Conservation (phyloP, 1,140 invertebrate genomes). For the Reticulitermes speratus region DNA sequence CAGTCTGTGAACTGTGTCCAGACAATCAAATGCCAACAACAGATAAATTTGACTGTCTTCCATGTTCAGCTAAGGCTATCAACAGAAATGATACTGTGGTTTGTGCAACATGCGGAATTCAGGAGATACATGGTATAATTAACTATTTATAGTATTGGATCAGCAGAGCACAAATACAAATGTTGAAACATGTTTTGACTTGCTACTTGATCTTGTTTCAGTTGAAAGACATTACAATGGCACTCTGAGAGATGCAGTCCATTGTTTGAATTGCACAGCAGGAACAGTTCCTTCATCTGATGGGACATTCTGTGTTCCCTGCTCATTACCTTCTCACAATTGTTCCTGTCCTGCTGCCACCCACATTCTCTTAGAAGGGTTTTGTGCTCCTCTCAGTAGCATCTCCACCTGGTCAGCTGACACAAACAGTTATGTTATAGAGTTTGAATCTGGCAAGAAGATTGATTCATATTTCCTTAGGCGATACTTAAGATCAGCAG, state of each 20-base stretch:
- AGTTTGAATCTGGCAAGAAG: conserved; percentile 44
- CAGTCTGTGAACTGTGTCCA: conserved; percentile 26
- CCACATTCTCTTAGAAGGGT: conserved; percentile 42
- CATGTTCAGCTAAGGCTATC: background rate
- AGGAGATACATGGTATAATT: conserved; percentile 1
- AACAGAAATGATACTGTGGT: background rate
- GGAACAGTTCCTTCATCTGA: conserved; percentile 48
- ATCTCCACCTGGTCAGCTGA: conserved; percentile 44
- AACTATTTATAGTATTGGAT: background rate
- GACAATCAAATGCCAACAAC: conserved; percentile 8
- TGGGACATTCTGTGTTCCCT: conserved; percentile 48
- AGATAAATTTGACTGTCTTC: conserved; percentile 9
- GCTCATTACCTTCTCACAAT: conserved; percentile 40
- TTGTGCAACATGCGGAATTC: conserved; percentile 11
- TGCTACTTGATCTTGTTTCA: conserved; percentile 34
- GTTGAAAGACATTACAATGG: conserved; percentile 51
- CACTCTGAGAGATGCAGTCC: conserved; percentile 41
- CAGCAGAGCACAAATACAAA: no score
- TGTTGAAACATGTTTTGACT: no score
- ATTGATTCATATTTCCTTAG: conserved; percentile 53
- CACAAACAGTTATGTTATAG: conserved; percentile 45
- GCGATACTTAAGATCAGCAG: conserved; percentile 49
- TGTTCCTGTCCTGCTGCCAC: conserved; percentile 42
- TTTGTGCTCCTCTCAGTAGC: conserved; percentile 46
- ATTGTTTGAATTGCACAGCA: conserved; percentile 50